A percentile compares a stretch with the other conserved stretches of the same genome.
Conservation (phyloP, 2,888 invertebrate genomes). For the Ectemnius continuus region DNA sequence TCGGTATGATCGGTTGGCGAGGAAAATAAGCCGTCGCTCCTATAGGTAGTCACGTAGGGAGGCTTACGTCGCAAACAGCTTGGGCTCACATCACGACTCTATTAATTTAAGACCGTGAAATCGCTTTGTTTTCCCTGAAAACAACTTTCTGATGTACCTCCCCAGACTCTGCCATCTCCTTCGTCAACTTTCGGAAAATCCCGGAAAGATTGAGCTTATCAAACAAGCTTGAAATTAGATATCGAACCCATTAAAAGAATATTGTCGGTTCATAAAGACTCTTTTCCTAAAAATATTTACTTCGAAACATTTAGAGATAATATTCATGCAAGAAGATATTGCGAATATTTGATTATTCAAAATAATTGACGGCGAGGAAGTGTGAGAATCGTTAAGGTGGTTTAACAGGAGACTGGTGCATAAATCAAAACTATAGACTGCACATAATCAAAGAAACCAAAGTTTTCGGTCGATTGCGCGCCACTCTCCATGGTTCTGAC, state of each 20-base stretch:
- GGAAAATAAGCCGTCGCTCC: conserved; percentile 71
- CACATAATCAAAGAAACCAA: conserved; percentile 53
- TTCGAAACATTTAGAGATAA: no score
- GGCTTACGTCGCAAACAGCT: conserved; percentile 69
- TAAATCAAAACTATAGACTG: conserved; percentile 27
- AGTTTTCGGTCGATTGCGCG: conserved; percentile 42
- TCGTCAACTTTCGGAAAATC: conserved; percentile 21
- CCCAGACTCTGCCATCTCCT: neutral
- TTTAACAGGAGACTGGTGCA: no score
- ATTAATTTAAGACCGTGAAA: conserved; percentile 67
- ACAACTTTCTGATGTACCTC: conserved; percentile 39
- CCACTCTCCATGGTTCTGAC: conserved; percentile 61
- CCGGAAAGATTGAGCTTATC: conserved; percentile 1
- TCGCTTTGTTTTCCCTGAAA: conserved; percentile 57
- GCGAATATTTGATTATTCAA: no score
- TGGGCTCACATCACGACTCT: conserved; percentile 50
- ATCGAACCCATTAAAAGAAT: neutral
- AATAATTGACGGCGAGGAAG: no score
- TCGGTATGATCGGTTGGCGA: conserved; percentile 64
- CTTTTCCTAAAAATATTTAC: no score
- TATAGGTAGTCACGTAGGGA: conserved; percentile 72
- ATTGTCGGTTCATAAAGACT: no score
- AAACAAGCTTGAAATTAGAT: neutral
- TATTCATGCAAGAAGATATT: no score
- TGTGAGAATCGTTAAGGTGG: no score